Percentiles rank a stretch among this genome's conserved stretches.
Conservation (phyloP, 2,797 vertebrate species). For the Phalanger gymnotis region DNA sequence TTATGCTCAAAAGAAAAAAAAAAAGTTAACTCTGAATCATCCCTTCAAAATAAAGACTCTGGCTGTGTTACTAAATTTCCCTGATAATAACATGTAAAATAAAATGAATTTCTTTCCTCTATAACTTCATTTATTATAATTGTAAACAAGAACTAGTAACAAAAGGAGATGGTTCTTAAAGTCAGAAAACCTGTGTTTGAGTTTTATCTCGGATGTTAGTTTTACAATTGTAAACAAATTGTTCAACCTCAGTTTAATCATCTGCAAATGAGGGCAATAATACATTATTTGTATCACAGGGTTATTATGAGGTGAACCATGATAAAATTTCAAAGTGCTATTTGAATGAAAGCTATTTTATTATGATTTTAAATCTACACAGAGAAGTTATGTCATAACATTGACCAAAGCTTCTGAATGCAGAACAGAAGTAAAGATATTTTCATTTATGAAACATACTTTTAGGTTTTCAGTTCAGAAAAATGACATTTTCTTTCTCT, state of each 20-base stretch:
- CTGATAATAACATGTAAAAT: not conserved
- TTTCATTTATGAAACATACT: not conserved
- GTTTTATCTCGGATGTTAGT: too few species aligned
- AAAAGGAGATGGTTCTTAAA: not conserved
- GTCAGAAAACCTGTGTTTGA: too few species aligned
- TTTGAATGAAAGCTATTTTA: not conserved
- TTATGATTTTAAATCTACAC: not conserved
- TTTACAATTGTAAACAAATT: not conserved
- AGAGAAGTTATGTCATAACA: not conserved
- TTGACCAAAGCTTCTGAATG: not conserved
- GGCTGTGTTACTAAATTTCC: not conserved
- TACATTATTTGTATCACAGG: not conserved
- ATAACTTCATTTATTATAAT: not conserved
- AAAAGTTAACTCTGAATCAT: not conserved
- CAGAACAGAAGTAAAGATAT: not conserved
- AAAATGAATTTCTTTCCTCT: not conserved
- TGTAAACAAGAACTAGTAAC: not conserved
- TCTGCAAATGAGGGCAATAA: not conserved
- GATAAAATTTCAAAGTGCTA: not conserved
- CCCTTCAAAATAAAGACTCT: not conserved
- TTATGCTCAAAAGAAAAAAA: not conserved
- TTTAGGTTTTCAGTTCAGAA: not conserved
- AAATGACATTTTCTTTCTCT: not conserved
- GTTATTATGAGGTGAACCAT: not conserved
- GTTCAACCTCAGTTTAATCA: not conserved